Percentiles rank a stretch among this genome's conserved stretches.
Conservation (phyloP, 2,797 vertebrate species). For the Sebastes steindachneri region DNA sequence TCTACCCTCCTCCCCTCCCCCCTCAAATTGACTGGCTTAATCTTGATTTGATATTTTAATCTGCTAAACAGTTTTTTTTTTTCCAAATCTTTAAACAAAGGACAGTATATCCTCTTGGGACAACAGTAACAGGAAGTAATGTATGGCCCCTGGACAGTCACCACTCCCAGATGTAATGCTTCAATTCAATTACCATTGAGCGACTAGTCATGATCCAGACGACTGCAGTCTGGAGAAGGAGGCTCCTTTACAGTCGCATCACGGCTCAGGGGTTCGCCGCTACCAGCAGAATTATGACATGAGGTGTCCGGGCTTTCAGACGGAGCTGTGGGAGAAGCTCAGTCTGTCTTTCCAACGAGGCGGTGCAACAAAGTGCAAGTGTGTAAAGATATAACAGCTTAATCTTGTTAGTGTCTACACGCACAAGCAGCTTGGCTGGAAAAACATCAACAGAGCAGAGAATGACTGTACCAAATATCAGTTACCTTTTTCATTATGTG, state of each 20-base stretch:
- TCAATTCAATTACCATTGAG: constrained; percentile 45
- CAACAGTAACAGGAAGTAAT: constrained; percentile 25
- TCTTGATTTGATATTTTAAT: not conserved
- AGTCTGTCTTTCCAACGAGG: not conserved
- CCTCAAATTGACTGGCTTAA: not conserved
- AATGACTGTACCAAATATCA: not conserved
- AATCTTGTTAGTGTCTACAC: constrained; percentile 49
- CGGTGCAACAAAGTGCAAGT: constrained; percentile 13
- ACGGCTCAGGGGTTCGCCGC: not conserved
- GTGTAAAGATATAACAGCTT: constrained; percentile 25
- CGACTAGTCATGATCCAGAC: not conserved
- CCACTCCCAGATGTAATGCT: constrained; percentile 17
- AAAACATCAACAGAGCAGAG: not conserved
- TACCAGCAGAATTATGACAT: not conserved
- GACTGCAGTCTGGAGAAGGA: not conserved
- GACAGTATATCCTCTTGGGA: not conserved
- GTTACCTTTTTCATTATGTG: not conserved
- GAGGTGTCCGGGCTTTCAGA: not conserved
- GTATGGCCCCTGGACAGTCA: not conserved
- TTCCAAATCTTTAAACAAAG: constrained; percentile 8
- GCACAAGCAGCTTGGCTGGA: constrained; percentile 3
- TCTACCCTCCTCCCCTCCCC: not conserved
- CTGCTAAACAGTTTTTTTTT: not conserved
- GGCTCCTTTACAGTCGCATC: not conserved
- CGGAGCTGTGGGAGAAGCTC: not conserved